Conservation (phyloP, 2,888 invertebrate species). For the Alloplasta piceator region DNA sequence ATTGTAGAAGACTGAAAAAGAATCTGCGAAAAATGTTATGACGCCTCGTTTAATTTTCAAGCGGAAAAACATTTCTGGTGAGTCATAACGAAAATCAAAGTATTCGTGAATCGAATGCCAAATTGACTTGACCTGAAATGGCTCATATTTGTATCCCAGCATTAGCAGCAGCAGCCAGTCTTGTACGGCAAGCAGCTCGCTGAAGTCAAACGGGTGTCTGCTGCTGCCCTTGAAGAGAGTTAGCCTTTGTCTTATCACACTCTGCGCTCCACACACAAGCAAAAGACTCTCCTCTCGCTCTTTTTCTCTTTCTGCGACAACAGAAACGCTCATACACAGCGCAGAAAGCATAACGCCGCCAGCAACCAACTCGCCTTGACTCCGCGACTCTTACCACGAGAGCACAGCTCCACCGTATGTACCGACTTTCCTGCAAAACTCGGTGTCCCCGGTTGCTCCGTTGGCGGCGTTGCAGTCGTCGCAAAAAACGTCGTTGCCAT, state of each 20-base stretch:
- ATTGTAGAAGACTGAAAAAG: no score
- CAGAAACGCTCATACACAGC: conserved; percentile 21
- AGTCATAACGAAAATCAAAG: no score
- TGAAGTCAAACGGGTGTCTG: conserved; percentile 62
- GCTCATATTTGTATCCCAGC: background rate
- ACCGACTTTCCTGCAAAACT: conserved; percentile 79
- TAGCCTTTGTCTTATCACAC: conserved; percentile 81
- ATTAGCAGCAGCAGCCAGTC: conserved; percentile 29
- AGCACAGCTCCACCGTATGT: conserved; percentile 64
- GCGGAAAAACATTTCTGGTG: no score
- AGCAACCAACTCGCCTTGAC: conserved; percentile 79
- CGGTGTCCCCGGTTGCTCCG: conserved; percentile 60
- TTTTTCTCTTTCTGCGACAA: conserved; percentile 23
- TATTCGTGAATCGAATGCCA: no score
- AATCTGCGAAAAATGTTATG: no score
- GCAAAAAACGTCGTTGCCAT: conserved; percentile 15
- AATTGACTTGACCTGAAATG: no score
- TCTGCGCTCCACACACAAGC: conserved; percentile 69
- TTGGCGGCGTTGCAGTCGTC: conserved; percentile 13
- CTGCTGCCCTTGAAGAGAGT: conserved; percentile 78
- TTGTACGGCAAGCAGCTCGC: background rate
- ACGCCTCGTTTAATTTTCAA: no score
- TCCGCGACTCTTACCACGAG: conserved; percentile 69
- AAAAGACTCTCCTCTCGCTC: background rate
- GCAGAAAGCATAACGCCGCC: conserved; percentile 27